Percentiles rank a stretch among this genome's conserved stretches.
Evolutionary conservation across 1,140 invertebrate species (phyloP).

Genomic region (Drosophila neocordata): DNA sequence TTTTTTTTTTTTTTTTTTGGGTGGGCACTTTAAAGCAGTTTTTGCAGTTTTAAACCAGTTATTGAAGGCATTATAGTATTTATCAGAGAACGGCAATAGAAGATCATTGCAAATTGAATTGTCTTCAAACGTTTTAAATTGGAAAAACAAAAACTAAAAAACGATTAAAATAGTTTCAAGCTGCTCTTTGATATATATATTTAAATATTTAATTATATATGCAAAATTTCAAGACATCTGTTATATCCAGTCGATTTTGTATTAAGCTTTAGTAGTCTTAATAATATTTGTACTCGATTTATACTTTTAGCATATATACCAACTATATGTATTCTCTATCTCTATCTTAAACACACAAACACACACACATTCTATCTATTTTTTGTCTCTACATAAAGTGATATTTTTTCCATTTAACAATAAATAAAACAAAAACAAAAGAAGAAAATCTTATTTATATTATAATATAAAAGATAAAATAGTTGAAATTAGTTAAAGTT

Average conservation of each 20-base stretch:
- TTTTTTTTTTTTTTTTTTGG: too few relatives aligned
- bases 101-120: too few relatives aligned
- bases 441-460: constrained; percentile 52
- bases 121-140: too few relatives aligned
- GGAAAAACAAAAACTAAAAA: too few relatives aligned
- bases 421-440: constrained; percentile 51
- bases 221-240: too few relatives aligned
- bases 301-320: constrained; percentile 23
- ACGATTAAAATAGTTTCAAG: too few relatives aligned
- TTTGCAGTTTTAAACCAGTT: constrained; percentile 65
- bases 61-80: not conserved
- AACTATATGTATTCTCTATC: constrained; percentile 20
- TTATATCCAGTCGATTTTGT: too few relatives aligned
- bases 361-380: constrained; percentile 43
- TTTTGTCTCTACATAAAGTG: constrained; percentile 57
- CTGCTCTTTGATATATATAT: too few relatives aligned
- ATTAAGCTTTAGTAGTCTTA: constrained; percentile 53
- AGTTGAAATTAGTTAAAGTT: constrained; percentile 29
- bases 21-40: constrained; percentile 40
- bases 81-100: too few relatives aligned
- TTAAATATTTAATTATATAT: not conserved
- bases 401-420: constrained; percentile 69
- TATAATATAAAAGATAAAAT: constrained; percentile 20
- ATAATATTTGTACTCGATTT: constrained; percentile 44
- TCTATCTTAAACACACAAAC: constrained; percentile 19